Percentiles rank a stretch among this genome's conserved stretches.
These are phyloP conservation scores for Odocoileus virginianus DNA, from an alignment of 2,113 vertebrate genomes.

Conservation along the genomic window DNA sequence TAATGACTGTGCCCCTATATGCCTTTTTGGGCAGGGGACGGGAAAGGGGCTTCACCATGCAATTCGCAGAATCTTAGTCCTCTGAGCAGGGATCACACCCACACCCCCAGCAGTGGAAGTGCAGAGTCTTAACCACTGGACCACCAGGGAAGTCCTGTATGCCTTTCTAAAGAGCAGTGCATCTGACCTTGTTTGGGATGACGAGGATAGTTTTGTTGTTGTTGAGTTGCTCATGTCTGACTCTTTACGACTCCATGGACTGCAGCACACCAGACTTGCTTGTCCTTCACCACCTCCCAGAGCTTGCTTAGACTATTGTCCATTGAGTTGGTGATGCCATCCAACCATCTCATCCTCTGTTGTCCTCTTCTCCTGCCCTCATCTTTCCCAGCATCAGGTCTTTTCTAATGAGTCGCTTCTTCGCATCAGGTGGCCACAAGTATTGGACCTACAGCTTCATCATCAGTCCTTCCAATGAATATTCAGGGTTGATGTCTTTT, in stretches of 20 bases:
- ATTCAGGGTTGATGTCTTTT: not conserved
- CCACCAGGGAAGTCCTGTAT: rapidly evolving
- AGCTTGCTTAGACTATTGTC: not conserved
- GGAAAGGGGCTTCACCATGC: not conserved
- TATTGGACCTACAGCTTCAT: not conserved
- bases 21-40: not conserved
- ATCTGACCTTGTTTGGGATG: no score
- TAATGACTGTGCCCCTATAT: not conserved
- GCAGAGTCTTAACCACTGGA: not conserved
- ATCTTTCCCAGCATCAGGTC: not conserved
- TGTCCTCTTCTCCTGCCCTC: not conserved
- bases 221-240: not conserved
- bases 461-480: not conserved
- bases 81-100: not conserved
- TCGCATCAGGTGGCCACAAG: not conserved
- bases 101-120: not conserved
- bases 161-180: not conserved
- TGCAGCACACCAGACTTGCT: not conserved
- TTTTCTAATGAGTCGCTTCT: not conserved
- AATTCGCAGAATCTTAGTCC: not conserved
- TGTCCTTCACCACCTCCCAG: not conserved
- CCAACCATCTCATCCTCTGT: not conserved
- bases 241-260: not conserved
- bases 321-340: not conserved
- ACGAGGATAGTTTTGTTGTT: no score